Evolutionary conservation across 2,888 invertebrate genomes (phyloP), one percentile per base, ranked within the genome.

Genomic region (Nomada ferruginata): DNA sequence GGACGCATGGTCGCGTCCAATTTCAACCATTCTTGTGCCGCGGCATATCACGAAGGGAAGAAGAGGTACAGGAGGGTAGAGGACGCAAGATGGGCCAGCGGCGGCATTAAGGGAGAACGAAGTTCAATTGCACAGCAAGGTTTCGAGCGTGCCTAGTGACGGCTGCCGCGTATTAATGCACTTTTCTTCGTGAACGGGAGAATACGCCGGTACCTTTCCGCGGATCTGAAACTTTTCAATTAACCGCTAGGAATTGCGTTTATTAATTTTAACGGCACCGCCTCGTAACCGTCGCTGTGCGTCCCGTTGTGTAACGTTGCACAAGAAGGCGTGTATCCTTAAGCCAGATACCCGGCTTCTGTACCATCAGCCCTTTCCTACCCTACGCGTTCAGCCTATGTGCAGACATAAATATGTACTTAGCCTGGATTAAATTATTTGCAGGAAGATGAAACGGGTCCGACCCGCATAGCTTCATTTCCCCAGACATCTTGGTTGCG

Each of bases 371-470:
- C 80, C 71, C 79, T 73, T 74, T 47, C 60, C 65, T 79, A 75
- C 59, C 36, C 59, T 75, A 70, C 76, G 74, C 69, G 80, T 72
- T 76, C 82, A 26, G 64, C 82, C 83, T 83, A 86, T 83, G 86
- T 86, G 79, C 83, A 84, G 87, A 88, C 90, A 86, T 89, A 90
- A 90, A 90, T 89, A 87, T 87, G 87, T 89, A 90, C 88, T 89
- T 89, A 90, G 85, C 79, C 78, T 64, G 84, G 89, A 90, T 90
- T 89, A 89, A 90, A 90, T 90, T 89, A 90, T 90, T 90, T 90
- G 87, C 83, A 85, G 83, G 86, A 89, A 90, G 90, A 90, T 90
- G 90, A 87, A 90, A 90, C 87, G 88, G 85, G 81, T 84, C 83
- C 85, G 80, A 80, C 88, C 83, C 83, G 88, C 83, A 76, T 82